Evolutionary conservation across 1,140 invertebrate genomes (phyloP), one percentile per base, ranked within the genome.

Genomic region (Pomacea maculata): DNA sequence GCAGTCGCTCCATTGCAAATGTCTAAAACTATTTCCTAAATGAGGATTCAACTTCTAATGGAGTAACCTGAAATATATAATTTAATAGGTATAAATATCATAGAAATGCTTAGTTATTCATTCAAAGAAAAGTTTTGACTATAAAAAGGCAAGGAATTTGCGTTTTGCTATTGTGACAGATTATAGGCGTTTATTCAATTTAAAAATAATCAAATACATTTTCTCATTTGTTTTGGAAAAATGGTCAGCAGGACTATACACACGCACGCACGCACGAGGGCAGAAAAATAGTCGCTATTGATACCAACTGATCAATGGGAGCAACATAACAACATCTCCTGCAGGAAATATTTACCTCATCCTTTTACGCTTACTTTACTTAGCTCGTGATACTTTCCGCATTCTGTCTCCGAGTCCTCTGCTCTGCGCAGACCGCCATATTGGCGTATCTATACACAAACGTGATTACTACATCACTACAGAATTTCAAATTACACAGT

Each of bases 381-480:
- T 0, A 63, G 14, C 57, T 54, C 25, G 5, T 75, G 14, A 52
- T 55, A 55, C 25, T n/a, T 10, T n/a, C 54, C 25, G n/a, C 54
- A 52, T 57, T n/a, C n/a, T 15, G 25, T n/a, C 12, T 67, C 61
- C 1, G 21, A 1, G 21, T 34, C 64, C 25, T 76, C 8, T 29
- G 64, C 63, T 52, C 12, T n/a, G 19, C 63, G 0, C 11, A 6
- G 63, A 5, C 77, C 77, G 77, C 77, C 77, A 78, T 78, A 57
- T 78, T 78, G 54, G n/a, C 65, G 77, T 78, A 70, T 55, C 77
- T 34, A 78, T 78, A 78, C 77, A 78, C 77, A 78, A 78, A 78
- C 65, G 19, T 15, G 75, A 54, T 25, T 29, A 52, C 21, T 78
- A 70, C 52, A 68, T 78, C 77, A 78, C 45, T 70, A n/a, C 77